Evolutionary conservation across 2,113 vertebrate species (phyloP), one percentile per base, ranked within the genome.

Genomic region (Egretta garzetta): DNA sequence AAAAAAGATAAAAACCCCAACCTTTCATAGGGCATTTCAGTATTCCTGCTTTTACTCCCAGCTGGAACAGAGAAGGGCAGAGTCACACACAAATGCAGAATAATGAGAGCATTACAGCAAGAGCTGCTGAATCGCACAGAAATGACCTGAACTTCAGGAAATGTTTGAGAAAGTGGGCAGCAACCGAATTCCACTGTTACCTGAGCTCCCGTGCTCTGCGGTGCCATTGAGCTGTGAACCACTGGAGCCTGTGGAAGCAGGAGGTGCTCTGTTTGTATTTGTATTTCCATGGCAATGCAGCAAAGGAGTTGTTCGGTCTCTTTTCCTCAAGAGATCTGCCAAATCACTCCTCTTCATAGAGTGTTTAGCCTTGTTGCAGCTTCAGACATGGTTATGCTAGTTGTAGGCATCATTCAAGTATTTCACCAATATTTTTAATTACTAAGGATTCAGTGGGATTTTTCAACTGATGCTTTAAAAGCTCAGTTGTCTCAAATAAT

Each of bases 241-340:
- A 33, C 35, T 28, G 35, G 24, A 92, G 63, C 37, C 52, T 35
- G 41, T 18, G n/a, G 37, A 80, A 90, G 75, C 26, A 86, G 82
- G 45, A 83, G 67, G 83, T 66, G 37, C n/a, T 86, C 67, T 92
- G 66, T 91, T 95, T 86, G 43, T 90, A 20, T 94, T 76, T 87
- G 21, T 80, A 90, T 96, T 91, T 92, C 92, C 76, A 80, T 90
- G 72, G 79, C 63, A 80, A 94, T 80, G 39, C 0, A 30, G 72
- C 50, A 74, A 74, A 83, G 47, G 63, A 96, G 14, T 50, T 82
- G 35, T 60, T 94, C 50, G 45, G 91, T 79, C 55, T 86, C 45
- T 76, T 90, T 87, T 73, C 35, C 47, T 93, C 55, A 80, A 63
- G 37, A 82, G 35, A 70, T 33, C 50, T 83, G 85, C 77, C 85